These are phyloP conservation scores for Borostomias antarcticus DNA, from an alignment of 2,797 vertebrate species.

Conservation along the genomic window DNA sequence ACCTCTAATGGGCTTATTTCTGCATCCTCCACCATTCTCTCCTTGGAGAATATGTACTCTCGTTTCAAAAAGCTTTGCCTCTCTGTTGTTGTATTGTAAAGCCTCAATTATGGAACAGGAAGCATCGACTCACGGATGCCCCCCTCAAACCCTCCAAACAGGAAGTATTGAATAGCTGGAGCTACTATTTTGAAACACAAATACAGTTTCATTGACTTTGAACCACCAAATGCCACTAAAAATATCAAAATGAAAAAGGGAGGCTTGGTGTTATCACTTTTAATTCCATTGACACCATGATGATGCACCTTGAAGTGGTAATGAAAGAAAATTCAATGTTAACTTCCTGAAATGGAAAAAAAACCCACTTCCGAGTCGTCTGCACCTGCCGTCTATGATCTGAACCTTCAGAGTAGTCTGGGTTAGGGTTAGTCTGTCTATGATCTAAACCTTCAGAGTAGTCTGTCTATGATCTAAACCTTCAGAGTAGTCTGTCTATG, in stretches of 20 bases:
- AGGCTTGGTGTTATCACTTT: no score
- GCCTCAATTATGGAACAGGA: constrained; percentile 61
- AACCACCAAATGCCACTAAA: constrained; percentile 25
- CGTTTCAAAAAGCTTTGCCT: constrained; percentile 71
- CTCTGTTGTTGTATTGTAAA: constrained; percentile 66
- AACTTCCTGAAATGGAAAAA: no score
- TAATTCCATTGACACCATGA: neutral
- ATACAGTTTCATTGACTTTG: constrained; percentile 28
- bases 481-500: neutral
- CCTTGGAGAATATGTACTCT: constrained; percentile 73
- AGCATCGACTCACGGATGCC: constrained; percentile 51
- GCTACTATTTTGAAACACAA: constrained; percentile 31
- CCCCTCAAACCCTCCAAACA: constrained; percentile 28
- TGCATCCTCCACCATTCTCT: constrained; percentile 75
- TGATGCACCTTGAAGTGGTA: neutral
- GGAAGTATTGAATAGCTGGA: constrained; percentile 49
- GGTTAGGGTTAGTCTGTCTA: no score
- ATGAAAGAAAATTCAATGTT: no score
- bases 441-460: constrained; percentile 4
- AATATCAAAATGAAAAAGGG: constrained; percentile 6
- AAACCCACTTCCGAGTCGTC: no score
- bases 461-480: neutral
- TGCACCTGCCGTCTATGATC: no score
- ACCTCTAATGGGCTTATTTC: constrained; percentile 81
- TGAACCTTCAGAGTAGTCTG: no score